A percentile compares a stretch with the other conserved stretches of the same genome.
Conservation (phyloP, 2,888 invertebrate species). For the Chloromyia formosa region DNA sequence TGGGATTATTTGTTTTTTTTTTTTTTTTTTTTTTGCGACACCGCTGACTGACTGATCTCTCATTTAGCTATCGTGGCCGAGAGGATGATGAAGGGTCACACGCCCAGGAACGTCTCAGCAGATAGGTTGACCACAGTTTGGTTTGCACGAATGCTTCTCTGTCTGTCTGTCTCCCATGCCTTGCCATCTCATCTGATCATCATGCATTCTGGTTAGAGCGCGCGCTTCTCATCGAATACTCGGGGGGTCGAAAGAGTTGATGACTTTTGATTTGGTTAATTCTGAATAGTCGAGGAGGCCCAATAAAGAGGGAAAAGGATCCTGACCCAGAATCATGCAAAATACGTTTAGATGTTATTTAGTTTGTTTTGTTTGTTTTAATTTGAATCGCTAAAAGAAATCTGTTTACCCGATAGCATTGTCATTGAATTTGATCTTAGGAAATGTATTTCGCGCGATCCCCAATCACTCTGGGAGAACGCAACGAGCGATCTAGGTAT, state of each 20-base stretch:
- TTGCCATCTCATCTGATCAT: not conserved
- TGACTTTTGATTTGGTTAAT: slow-evolving; percentile 4
- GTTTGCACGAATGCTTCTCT: slow-evolving; percentile 3
- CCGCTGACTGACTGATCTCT: slow-evolving; percentile 50
- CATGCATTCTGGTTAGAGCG: slow-evolving; percentile 18
- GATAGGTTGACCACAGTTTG: slow-evolving; percentile 3
- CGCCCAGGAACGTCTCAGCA: slow-evolving; percentile 21
- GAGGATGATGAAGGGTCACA: slow-evolving; percentile 27
- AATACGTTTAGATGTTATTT: slow-evolving; percentile 30
- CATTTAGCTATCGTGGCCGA: slow-evolving; percentile 13
- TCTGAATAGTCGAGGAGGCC: slow-evolving; percentile 5
- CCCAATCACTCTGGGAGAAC: not conserved
- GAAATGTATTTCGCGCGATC: slow-evolving; percentile 8
- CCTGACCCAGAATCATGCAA: slow-evolving; percentile 44
- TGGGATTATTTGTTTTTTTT: too few species aligned
- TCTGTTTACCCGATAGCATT: slow-evolving; percentile 20
- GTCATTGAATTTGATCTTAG: not conserved
- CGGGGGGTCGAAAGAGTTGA: not conserved
- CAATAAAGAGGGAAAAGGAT: slow-evolving; percentile 27
- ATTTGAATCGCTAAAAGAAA: slow-evolving; percentile 32
- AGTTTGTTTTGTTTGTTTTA: slow-evolving; percentile 18
- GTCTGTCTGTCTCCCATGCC: not conserved
- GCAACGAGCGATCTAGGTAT: not conserved
- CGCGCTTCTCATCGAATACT: slow-evolving; percentile 13
- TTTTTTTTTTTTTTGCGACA: slow-evolving; percentile 21